These are phyloP conservation scores for Mus spretus DNA, from an alignment of 2,797 vertebrate genomes.

Conservation along the genomic window DNA sequence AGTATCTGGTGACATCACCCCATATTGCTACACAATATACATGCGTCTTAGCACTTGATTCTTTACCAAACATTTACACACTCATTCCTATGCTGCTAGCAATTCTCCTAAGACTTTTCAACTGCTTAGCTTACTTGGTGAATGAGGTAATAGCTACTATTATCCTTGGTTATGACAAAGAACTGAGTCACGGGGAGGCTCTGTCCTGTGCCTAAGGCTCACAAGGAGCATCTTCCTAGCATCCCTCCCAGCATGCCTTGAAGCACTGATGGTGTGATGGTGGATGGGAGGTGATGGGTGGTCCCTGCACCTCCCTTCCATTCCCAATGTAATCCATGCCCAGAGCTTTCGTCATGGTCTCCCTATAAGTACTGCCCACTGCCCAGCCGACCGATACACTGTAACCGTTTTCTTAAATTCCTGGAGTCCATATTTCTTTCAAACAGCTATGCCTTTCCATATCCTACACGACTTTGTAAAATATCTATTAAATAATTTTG, in stretches of 20 bases:
- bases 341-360: not conserved
- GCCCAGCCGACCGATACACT: too few relatives aligned
- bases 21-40: not conserved
- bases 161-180: not conserved
- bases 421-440: not conserved
- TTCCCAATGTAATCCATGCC: not conserved
- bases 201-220: not conserved
- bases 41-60: not conserved
- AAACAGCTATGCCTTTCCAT: not conserved
- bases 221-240: not conserved
- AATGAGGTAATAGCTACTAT: not conserved
- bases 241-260: not conserved
- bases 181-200: not conserved
- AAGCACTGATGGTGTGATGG: not conserved
- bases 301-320: not conserved
- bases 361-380: not conserved
- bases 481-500: not conserved
- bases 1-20: slow-evolving; percentile 11
- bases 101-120: slow-evolving; percentile 15
- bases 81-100: not conserved
- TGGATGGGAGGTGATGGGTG: not conserved
- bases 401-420: slow-evolving; percentile 42
- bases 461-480: not conserved
- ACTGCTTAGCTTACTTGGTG: not conserved
- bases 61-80: slow-evolving; percentile 3